Percentiles rank a stretch among this genome's conserved stretches.
phyloP scores from a whole-genome alignment of 2,888 invertebrate genomes.

The Embidobia sp. region DNA sequence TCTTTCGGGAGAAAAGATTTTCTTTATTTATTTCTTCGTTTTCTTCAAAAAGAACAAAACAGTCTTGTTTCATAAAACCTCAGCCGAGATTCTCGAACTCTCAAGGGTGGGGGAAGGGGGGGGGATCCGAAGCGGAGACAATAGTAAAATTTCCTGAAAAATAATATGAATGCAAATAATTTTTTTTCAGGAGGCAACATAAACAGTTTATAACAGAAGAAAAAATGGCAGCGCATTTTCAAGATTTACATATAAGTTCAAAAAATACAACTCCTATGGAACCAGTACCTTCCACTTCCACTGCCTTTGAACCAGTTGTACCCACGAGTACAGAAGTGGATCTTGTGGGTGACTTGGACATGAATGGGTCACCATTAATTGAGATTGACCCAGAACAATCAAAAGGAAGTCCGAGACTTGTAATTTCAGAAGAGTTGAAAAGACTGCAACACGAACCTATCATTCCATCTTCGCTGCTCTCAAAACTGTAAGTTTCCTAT shows the following conservation, averaged over 20 bases:
- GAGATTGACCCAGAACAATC: conserved; percentile 67
- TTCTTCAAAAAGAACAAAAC: too few species aligned
- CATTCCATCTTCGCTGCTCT: conserved; percentile 86
- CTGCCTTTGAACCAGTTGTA: conserved; percentile 53
- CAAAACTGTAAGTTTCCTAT: conserved; percentile 77
- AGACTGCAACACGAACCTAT: conserved; percentile 86
- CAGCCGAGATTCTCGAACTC: too few species aligned
- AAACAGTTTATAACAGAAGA: conserved; percentile 93
- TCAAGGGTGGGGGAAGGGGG: too few species aligned
- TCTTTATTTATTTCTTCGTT: too few species aligned
- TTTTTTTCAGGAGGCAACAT: conserved; percentile 73
- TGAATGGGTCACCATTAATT: conserved; percentile 65
- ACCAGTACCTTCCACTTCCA: conserved; percentile 69
- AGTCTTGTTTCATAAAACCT: too few species aligned
- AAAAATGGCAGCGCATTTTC: conserved; percentile 91
- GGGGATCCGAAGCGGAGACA: too few species aligned
- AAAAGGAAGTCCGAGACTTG: conserved; percentile 80
- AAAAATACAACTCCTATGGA: conserved; percentile 64
- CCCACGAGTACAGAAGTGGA: conserved; percentile 6
- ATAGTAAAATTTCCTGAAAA: too few species aligned
- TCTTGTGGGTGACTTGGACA: conserved; percentile 58
- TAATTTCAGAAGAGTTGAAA: conserved; percentile 88
- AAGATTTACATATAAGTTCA: conserved; percentile 87
- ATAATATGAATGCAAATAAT: conserved; percentile 1
- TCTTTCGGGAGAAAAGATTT: too few species aligned